phyloP scores from a whole-genome alignment of 2,113 vertebrate genomes.

The Cryptomyrus ogoouensis region DNA sequence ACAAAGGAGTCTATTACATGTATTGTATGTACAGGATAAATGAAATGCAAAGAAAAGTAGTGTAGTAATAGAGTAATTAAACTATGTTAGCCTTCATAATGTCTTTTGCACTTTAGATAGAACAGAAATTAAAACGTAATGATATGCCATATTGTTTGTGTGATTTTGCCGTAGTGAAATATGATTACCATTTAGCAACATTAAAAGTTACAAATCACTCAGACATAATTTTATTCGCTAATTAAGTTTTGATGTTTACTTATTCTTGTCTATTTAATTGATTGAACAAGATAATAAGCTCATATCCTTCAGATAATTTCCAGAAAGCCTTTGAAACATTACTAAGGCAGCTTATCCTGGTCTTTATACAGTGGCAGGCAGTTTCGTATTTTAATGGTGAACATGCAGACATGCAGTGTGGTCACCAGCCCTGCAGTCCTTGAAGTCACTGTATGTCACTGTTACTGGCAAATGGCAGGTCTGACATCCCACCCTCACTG shows the following conservation, averaged over 20 bases:
- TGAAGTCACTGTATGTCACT: background rate
- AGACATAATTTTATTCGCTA: background rate
- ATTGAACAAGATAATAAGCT: background rate
- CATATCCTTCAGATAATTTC: background rate
- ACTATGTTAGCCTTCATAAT: background rate
- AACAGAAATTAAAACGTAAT: background rate
- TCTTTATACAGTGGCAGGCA: background rate
- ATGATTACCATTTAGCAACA: background rate
- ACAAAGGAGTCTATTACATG: background rate
- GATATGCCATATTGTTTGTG: background rate
- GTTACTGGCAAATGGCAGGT: background rate
- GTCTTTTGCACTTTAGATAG: background rate
- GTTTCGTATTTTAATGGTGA: background rate
- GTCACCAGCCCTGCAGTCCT: background rate
- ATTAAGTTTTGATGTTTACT: background rate
- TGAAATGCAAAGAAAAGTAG: background rate
- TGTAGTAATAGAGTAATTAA: background rate
- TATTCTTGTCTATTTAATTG: background rate
- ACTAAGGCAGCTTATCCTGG: background rate
- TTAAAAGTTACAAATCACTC: conserved; percentile 8
- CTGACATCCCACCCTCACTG: background rate
- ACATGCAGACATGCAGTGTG: background rate
- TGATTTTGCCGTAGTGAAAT: background rate
- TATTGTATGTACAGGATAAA: background rate
- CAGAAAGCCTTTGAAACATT: background rate